Evolutionary conservation across 2,888 invertebrate genomes (phyloP).

Genomic region (Melanostoma mellinum): DNA sequence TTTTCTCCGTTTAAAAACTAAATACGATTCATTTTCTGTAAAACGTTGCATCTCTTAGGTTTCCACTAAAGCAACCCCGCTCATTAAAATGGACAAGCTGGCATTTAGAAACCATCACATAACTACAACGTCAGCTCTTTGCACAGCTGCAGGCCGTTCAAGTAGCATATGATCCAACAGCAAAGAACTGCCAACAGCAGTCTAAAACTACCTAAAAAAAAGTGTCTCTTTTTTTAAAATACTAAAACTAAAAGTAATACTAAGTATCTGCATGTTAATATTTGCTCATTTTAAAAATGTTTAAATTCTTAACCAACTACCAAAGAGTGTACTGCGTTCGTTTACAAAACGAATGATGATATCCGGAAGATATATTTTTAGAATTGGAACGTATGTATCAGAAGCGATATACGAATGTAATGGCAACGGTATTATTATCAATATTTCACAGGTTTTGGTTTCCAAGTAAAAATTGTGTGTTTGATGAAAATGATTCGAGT

Average conservation of each 20-base stretch:
- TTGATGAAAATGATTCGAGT: too few species aligned
- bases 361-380: too few species aligned
- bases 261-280: slow-evolving; percentile 16
- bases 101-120: slow-evolving; percentile 79
- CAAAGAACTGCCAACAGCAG: slow-evolving; percentile 68
- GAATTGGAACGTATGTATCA: too few species aligned
- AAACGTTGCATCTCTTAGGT: slow-evolving; percentile 57
- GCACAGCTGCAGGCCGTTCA: slow-evolving; percentile 79
- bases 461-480: too few species aligned
- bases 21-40: background rate
- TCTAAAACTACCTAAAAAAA: slow-evolving; percentile 54
- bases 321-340: too few species aligned
- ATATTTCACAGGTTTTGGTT: too few species aligned
- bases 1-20: background rate
- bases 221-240: background rate
- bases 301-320: slow-evolving; percentile 10
- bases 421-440: too few species aligned
- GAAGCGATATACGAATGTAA: too few species aligned
- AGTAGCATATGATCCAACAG: slow-evolving; percentile 79
- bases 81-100: slow-evolving; percentile 77
- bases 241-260: background rate
- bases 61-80: slow-evolving; percentile 76
- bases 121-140: slow-evolving; percentile 80
- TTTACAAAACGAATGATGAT: too few species aligned
- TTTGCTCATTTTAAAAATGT: slow-evolving; percentile 50